Evolutionary conservation across 1,140 invertebrate genomes (phyloP).

Genomic region (Trachelipus rathkii): DNA sequence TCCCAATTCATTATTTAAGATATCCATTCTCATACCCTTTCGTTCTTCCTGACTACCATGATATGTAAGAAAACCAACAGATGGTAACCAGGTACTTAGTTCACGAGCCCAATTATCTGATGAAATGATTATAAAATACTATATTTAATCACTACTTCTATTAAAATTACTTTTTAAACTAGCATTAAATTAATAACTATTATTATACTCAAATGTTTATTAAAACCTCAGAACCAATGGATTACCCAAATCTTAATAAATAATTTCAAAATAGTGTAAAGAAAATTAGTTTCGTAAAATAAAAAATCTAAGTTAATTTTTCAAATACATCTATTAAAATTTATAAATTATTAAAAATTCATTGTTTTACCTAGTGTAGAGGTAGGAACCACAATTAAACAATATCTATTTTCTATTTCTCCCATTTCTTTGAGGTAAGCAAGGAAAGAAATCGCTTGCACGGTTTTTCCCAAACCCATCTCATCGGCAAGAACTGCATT

Average conservation of each 20-base stretch:
- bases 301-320: too few species aligned
- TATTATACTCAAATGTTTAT: too few species aligned
- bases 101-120: slow-evolving; percentile 85
- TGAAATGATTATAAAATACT: too few species aligned
- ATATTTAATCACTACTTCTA: too few species aligned
- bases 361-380: slow-evolving; percentile 71
- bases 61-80: slow-evolving; percentile 74
- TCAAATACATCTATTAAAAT: neutral
- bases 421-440: slow-evolving; percentile 74
- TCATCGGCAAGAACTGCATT: slow-evolving; percentile 87
- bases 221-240: too few species aligned
- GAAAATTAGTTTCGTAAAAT: too few species aligned
- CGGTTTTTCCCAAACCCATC: slow-evolving; percentile 87
- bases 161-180: too few species aligned
- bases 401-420: slow-evolving; percentile 61
- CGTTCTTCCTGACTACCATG: slow-evolving; percentile 82
- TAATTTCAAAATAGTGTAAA: too few species aligned
- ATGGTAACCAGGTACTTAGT: slow-evolving; percentile 76
- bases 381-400: slow-evolving; percentile 86
- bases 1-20: slow-evolving; percentile 68
- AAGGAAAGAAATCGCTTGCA: slow-evolving; percentile 76
- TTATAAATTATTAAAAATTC: neutral
- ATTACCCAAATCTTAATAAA: too few species aligned
- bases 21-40: slow-evolving; percentile 66
- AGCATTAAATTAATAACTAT: too few species aligned